Conservation (phyloP, 2,888 invertebrate species). For the Shargacucullia verbasci region DNA sequence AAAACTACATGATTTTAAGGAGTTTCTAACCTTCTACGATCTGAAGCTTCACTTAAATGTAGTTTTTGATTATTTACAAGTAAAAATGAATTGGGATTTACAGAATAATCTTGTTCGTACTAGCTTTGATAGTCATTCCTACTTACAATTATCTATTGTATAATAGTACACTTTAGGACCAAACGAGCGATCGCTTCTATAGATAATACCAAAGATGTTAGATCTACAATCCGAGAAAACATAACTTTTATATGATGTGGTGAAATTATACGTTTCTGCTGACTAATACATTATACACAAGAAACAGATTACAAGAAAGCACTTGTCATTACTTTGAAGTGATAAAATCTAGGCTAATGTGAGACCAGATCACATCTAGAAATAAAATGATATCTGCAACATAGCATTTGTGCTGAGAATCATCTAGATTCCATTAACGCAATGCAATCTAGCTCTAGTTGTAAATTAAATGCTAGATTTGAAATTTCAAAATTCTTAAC, state of each 20-base stretch:
- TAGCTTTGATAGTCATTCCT: no score
- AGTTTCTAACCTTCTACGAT: no score
- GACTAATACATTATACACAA: constrained; percentile 39
- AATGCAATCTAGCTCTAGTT: constrained; percentile 1
- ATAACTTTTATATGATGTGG: constrained; percentile 1
- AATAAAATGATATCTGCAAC: constrained; percentile 40
- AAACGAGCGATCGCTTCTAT: no score
- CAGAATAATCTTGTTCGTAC: no score
- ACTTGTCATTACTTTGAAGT: constrained; percentile 38
- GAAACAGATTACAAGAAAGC: constrained; percentile 46
- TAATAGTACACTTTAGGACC: no score
- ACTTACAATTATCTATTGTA: no score
- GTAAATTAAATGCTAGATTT: constrained; percentile 5
- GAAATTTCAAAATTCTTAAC: constrained; percentile 18
- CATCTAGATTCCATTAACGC: constrained; percentile 17
- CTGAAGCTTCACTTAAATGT: no score
- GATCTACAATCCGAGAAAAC: no score
- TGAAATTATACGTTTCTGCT: constrained; percentile 40
- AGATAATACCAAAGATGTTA: no score
- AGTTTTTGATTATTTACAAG: no score
- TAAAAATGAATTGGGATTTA: no score
- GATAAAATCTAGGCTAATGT: constrained; percentile 49
- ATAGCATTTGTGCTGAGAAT: constrained; percentile 31
- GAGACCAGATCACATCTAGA: constrained; percentile 38
- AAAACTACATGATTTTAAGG: no score